phyloP scores from a whole-genome alignment of 2,888 invertebrate genomes.

The Acrobasis suavella region DNA sequence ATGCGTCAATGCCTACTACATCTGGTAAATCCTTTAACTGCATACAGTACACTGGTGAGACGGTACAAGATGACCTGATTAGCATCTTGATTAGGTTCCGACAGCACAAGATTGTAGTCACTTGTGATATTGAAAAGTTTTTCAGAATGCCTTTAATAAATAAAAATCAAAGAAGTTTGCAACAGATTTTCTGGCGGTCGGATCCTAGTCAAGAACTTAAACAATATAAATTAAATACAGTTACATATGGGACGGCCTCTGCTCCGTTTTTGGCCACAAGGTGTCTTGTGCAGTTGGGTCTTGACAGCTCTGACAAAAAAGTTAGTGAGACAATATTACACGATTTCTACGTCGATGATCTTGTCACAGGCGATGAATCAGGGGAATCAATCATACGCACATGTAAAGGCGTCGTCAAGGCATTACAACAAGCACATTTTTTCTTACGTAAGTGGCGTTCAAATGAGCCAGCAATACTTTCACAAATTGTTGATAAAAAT shows the following conservation, averaged over 20 bases:
- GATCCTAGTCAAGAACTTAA: neutral
- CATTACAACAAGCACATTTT: too few relatives aligned
- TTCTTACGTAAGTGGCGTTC: too few relatives aligned
- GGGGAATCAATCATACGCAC: too few relatives aligned
- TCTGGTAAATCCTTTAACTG: too few relatives aligned
- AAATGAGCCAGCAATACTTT: too few relatives aligned
- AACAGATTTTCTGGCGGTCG: neutral
- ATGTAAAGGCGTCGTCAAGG: too few relatives aligned
- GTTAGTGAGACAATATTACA: neutral
- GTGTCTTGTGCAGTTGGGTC: neutral
- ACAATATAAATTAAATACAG: neutral
- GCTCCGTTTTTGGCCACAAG: neutral
- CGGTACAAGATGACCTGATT: neutral
- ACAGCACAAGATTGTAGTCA: too few relatives aligned
- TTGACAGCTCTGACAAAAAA: neutral
- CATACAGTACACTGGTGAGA: too few relatives aligned
- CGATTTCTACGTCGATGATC: neutral
- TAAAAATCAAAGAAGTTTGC: neutral
- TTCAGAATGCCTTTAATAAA: neutral
- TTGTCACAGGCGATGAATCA: neutral
- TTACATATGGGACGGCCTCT: neutral
- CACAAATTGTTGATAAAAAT: too few relatives aligned
- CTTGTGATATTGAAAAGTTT: neutral
- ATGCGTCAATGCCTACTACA: neutral
- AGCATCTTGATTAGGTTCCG: constrained; percentile 35